Evolutionary conservation across 2,888 invertebrate species (phyloP), one percentile per base, ranked within the genome.

Genomic region (Sesia bembeciformis): DNA sequence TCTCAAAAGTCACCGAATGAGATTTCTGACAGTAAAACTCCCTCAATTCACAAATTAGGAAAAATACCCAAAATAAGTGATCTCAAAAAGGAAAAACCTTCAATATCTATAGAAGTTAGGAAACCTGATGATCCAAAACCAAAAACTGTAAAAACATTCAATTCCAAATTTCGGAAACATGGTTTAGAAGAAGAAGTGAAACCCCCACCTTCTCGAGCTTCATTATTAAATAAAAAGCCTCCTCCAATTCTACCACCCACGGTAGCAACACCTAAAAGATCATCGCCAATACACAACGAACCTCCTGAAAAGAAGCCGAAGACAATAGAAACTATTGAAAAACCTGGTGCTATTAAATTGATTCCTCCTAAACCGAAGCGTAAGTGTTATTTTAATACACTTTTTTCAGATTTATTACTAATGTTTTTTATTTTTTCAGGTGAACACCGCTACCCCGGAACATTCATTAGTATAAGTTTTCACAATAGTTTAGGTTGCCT

Each of bases 151-250:
- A 98, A 97, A 91, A 95, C 95, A 8, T 96, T 94, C 76, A 94
- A 96, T 81, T 95, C 96, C 0, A 97, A 96, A 84, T 97, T 97
- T 89, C 92, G 98, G 62, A 96, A 96, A 53, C 97, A 97, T 68
- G 97, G 97, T 43, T 82, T 97, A 54, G 96, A 95, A 73, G 97
- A 97, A 78, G 96, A 95, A 84, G 92, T 93, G 0, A 95, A 95
- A 70, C 95, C 96, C n/a, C 95, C 97, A 7, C 94, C 95, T 3
- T 94, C 96, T 3, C 90, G 95, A 56, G 92, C 93, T 53, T 88
- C 92, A 0, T 78, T 92, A 3, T 92, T 94, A 67, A 86, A 74
- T 59, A 88, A 89, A 73, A 91, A 93, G 60, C 78, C 91, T 0
- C 79, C 90, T 52, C 74, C 90, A 50, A 78, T 88, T 60, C 70